Percentiles rank a stretch among this genome's conserved stretches.
Evolutionary conservation across 2,797 vertebrate genomes (phyloP).

Genomic region (Pangasius sanitwongsei): DNA sequence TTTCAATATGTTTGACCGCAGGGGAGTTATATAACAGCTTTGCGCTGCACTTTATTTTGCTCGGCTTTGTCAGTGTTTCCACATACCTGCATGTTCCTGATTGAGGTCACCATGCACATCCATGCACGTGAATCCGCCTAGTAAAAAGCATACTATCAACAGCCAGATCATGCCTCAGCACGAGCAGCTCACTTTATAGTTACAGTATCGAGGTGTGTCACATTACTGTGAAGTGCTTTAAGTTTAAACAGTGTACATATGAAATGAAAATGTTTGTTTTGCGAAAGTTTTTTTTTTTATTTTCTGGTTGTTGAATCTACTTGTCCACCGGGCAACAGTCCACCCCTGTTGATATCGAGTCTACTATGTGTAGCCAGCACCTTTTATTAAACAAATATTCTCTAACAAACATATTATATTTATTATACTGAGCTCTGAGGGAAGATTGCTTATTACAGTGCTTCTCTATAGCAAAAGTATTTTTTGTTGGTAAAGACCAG

Average conservation of each 20-base stretch:
- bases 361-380: background rate
- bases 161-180: conserved; percentile 23
- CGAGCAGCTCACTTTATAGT: background rate
- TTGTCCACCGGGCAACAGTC: too few relatives aligned
- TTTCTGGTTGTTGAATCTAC: background rate
- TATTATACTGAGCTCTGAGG: background rate
- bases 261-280: background rate
- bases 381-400: background rate
- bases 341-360: background rate
- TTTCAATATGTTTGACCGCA: too few relatives aligned
- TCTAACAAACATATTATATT: background rate
- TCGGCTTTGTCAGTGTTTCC: too few relatives aligned
- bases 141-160: background rate
- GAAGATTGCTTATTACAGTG: background rate
- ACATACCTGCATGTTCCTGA: background rate
- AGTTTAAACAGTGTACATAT: too few relatives aligned
- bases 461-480: background rate
- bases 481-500: background rate
- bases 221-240: background rate
- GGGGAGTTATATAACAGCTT: background rate
- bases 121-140: background rate
- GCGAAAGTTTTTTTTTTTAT: background rate
- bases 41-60: background rate
- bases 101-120: background rate
- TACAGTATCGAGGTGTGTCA: background rate